A percentile compares a stretch with the other conserved stretches of the same genome.
These are phyloP conservation scores for Cataglyphis altisquamis DNA, from an alignment of 2,888 invertebrate genomes.

Conservation along the genomic window DNA sequence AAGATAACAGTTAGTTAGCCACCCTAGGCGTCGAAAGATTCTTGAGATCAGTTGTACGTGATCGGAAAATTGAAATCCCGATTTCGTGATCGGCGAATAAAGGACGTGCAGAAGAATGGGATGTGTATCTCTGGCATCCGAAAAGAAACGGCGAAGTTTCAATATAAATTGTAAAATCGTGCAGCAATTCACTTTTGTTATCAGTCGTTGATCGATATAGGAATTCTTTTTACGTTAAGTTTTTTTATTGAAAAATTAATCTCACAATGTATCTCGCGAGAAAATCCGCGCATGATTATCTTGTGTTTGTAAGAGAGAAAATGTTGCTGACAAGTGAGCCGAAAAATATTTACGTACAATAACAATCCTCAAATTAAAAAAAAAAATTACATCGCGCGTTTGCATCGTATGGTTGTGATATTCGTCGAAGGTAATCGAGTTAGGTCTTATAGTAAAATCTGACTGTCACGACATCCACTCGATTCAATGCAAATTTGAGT, in stretches of 20 bases:
- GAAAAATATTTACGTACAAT: slow-evolving; percentile 59
- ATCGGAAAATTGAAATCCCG: slow-evolving; percentile 67
- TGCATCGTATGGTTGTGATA: not conserved
- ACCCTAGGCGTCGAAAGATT: slow-evolving; percentile 46
- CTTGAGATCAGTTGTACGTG: slow-evolving; percentile 73
- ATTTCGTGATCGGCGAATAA: slow-evolving; percentile 68
- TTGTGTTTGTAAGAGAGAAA: slow-evolving; percentile 19
- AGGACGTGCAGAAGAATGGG: slow-evolving; percentile 14
- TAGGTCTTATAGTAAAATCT: slow-evolving; percentile 25
- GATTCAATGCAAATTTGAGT: slow-evolving; percentile 41
- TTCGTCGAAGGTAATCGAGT: not conserved
- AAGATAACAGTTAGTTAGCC: not conserved
- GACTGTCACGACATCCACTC: not conserved
- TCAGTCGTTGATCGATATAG: not conserved
- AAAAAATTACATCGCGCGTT: not conserved
- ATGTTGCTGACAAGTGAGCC: slow-evolving; percentile 56
- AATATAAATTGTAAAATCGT: slow-evolving; percentile 33
- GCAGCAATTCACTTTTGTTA: slow-evolving; percentile 43
- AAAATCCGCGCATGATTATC: slow-evolving; percentile 23
- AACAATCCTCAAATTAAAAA: slow-evolving; percentile 37
- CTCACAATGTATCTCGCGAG: slow-evolving; percentile 16
- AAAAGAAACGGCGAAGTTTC: slow-evolving; percentile 27
- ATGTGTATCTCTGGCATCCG: not conserved
- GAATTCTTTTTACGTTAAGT: not conserved
- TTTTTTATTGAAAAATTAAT: not conserved